These are phyloP conservation scores for Drosophila mimica DNA, from an alignment of 2,888 invertebrate species.

Conservation along the genomic window DNA sequence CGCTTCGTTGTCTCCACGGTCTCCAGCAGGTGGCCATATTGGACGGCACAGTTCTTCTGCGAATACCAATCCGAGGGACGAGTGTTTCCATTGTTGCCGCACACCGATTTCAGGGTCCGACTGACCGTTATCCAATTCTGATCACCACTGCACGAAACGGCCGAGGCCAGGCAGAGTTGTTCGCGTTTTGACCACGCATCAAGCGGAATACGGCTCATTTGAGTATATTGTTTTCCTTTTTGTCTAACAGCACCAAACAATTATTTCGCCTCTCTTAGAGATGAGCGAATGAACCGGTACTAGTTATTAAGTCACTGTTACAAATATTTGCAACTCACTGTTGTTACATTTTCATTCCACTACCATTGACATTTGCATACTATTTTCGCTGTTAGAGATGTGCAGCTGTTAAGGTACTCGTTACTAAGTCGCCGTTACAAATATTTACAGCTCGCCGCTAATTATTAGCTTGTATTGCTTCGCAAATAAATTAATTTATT, in stretches of 20 bases:
- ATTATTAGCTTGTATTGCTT: neutral
- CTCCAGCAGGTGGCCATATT: conserved; percentile 96
- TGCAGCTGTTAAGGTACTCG: neutral
- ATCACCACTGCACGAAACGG: conserved; percentile 95
- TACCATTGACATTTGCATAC: too few species aligned
- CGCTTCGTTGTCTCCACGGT: conserved; percentile 90
- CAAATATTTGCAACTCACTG: neutral
- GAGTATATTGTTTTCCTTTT: conserved; percentile 27
- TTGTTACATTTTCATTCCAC: too few species aligned
- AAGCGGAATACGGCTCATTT: conserved; percentile 89
- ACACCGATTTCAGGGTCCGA: conserved; percentile 88
- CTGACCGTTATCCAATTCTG: conserved; percentile 89
- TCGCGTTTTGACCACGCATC: conserved; percentile 95
- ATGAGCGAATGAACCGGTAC: conserved; percentile 7
- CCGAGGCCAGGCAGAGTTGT: conserved; percentile 93
- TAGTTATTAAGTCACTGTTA: neutral
- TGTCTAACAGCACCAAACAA: conserved; percentile 23
- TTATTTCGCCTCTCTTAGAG: conserved; percentile 24
- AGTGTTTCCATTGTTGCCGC: conserved; percentile 86
- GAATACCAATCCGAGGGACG: conserved; percentile 93
- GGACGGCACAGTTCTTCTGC: conserved; percentile 95
- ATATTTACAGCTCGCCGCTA: neutral
- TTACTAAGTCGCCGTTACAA: neutral
- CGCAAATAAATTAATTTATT: neutral
- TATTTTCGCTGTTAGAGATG: conserved; percentile 24